These are phyloP conservation scores for Lasioglossum zephyrum DNA, from an alignment of 2,888 invertebrate species.

Conservation along the genomic window DNA sequence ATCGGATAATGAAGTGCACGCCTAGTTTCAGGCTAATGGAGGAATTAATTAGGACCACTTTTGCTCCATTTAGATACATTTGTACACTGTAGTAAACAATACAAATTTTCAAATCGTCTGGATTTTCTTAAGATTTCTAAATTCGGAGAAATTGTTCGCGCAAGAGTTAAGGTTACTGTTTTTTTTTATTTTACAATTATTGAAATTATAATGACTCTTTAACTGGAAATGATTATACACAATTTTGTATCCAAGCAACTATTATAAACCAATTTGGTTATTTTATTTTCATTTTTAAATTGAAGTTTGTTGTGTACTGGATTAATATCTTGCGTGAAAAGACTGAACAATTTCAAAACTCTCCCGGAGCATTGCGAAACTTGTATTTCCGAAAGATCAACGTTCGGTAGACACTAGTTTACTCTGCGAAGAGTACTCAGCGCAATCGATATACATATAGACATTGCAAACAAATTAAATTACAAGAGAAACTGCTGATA, in stretches of 20 bases:
- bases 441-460: background rate
- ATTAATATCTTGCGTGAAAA: background rate
- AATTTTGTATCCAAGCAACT: too few species aligned
- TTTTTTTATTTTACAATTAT: too few species aligned
- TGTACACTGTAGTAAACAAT: background rate
- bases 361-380: background rate
- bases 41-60: background rate
- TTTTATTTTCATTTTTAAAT: background rate
- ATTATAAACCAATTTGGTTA: background rate
- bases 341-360: background rate
- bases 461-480: background rate
- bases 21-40: background rate
- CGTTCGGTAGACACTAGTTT: background rate
- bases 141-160: background rate
- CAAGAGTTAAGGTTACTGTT: too few species aligned
- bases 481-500: background rate
- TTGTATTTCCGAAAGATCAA: background rate
- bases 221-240: too few species aligned
- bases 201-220: too few species aligned
- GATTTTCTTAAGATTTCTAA: background rate
- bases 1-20: background rate
- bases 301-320: background rate
- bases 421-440: background rate
- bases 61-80: background rate
- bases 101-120: background rate